Percentiles rank a stretch among this genome's conserved stretches.
Conservation (phyloP, 2,113 vertebrate species). For the Sardina pilchardus region DNA sequence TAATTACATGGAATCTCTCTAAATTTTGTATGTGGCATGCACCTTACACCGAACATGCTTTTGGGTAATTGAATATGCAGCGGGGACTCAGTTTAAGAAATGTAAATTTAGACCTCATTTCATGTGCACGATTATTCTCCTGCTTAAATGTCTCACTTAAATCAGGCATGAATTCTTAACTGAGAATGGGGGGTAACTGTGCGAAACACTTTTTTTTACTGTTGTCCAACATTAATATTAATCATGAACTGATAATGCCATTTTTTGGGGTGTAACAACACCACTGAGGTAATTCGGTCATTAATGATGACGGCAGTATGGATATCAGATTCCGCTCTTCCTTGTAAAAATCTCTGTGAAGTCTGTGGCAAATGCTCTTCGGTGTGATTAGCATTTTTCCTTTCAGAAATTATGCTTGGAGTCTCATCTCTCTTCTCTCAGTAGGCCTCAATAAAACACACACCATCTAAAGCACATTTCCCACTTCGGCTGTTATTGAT, state of each 20-base stretch:
- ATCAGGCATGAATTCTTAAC: background rate
- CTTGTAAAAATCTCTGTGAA: background rate
- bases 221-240: background rate
- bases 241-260: background rate
- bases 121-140: background rate
- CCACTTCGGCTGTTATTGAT: background rate
- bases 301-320: background rate
- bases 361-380: background rate
- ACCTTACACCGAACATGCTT: background rate
- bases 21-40: background rate
- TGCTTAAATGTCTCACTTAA: background rate
- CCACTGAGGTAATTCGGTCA: background rate
- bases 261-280: background rate
- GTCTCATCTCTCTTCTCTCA: background rate
- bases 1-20: background rate
- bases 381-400: background rate
- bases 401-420: background rate
- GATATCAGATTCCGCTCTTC: background rate
- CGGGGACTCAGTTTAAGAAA: background rate
- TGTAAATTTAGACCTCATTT: slow-evolving; percentile 3
- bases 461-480: background rate
- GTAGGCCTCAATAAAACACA: background rate
- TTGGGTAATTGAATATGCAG: slow-evolving; percentile 9
- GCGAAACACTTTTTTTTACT: background rate
- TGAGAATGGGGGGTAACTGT: background rate